A percentile compares a stretch with the other conserved stretches of the same genome.
Evolutionary conservation across 2,888 invertebrate genomes (phyloP).

Genomic region (Dicranocentrus wangi): DNA sequence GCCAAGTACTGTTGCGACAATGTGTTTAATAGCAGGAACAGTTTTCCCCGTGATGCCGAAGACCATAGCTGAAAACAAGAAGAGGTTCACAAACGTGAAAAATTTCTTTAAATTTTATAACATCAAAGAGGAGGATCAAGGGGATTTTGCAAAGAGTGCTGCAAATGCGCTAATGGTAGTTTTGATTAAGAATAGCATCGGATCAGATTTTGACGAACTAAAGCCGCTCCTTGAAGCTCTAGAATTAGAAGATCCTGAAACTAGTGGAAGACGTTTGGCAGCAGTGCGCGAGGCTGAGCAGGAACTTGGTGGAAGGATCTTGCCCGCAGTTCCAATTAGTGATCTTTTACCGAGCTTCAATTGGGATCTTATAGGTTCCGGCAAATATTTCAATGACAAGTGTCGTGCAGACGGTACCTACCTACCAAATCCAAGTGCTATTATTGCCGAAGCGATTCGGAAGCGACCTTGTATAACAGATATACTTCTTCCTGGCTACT

Average conservation of each 20-base stretch:
- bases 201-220: slow-evolving; percentile 3
- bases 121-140: not conserved
- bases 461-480: slow-evolving; percentile 19
- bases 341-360: slow-evolving; percentile 2
- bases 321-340: no score
- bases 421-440: no score
- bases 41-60: slow-evolving; percentile 9
- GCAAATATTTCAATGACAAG: not conserved
- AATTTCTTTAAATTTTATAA: not conserved
- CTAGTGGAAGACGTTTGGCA: not conserved
- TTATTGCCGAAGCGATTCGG: not conserved
- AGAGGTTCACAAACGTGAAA: not conserved
- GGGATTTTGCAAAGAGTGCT: slow-evolving; percentile 32
- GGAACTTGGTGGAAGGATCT: not conserved
- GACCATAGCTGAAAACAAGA: not conserved
- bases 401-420: no score
- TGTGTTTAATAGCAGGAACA: slow-evolving; percentile 22
- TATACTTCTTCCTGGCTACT: slow-evolving; percentile 33
- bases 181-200: slow-evolving; percentile 15
- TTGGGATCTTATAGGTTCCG: not conserved
- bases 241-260: slow-evolving; percentile 21
- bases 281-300: not conserved
- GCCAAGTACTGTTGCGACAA: not conserved
- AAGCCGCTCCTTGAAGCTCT: not conserved
- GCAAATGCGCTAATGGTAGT: slow-evolving; percentile 27